Conservation (phyloP, 2,888 invertebrate genomes). For the Strigamia maritima region DNA sequence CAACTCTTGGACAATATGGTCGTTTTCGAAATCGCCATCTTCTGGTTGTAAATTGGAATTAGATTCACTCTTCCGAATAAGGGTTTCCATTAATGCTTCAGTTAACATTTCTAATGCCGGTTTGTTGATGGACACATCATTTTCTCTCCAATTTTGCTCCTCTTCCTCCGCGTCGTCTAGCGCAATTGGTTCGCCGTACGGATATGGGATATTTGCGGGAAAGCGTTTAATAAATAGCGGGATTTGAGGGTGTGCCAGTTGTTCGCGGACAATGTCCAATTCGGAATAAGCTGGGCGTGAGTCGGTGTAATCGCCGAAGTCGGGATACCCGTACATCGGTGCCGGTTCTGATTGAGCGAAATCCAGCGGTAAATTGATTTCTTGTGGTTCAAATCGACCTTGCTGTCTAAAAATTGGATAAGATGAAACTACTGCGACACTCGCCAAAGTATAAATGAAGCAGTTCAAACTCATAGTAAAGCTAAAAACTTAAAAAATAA, state of each 20-base stretch:
- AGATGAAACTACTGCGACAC: not conserved
- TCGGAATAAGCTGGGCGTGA: constrained; percentile 29
- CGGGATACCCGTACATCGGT: constrained; percentile 36
- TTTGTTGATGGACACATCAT: not conserved
- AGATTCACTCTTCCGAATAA: not conserved
- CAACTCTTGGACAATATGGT: constrained; percentile 31
- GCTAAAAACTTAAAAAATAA: not conserved
- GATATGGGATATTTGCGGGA: not conserved
- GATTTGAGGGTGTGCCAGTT: constrained; percentile 25
- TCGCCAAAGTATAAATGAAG: not conserved
- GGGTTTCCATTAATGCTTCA: constrained; percentile 34
- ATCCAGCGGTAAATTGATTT: not conserved
- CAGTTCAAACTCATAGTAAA: not conserved
- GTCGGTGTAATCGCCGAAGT: constrained; percentile 38
- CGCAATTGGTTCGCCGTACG: not conserved
- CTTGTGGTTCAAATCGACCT: not conserved
- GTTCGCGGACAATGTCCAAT: constrained; percentile 37
- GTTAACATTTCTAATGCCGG: constrained; percentile 18
- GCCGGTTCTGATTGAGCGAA: not conserved
- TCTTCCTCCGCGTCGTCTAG: not conserved
- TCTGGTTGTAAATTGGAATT: not conserved
- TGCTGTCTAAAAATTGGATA: not conserved
- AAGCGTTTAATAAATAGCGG: constrained; percentile 36
- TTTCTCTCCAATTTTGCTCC: not conserved
- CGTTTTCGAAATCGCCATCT: not conserved